Conservation (phyloP, 1,140 invertebrate species). For the Pectinophora gossypiella region DNA sequence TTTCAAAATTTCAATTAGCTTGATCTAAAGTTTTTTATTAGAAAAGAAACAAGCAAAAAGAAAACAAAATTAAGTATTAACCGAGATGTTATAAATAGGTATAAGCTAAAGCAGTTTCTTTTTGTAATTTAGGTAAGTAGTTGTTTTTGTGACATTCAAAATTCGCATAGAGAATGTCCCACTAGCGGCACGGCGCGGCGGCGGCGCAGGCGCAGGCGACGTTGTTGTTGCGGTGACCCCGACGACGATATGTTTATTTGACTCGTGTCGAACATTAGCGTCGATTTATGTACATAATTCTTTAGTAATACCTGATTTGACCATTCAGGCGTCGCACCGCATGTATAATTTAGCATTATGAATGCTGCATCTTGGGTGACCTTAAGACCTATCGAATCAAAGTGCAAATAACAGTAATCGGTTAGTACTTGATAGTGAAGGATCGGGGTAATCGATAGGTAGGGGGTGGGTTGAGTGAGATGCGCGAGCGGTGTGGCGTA, state of each 20-base stretch:
- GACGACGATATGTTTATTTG: conserved; percentile 20
- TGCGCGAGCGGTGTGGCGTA: not conserved
- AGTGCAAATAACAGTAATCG: conserved; percentile 1
- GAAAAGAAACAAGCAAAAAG: too few species aligned
- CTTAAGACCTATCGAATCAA: conserved; percentile 12
- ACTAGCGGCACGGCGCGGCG: too few species aligned
- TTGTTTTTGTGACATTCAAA: too few species aligned
- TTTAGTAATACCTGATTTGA: conserved; percentile 21
- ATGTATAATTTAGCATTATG: conserved; percentile 28
- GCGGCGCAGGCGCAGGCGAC: too few species aligned
- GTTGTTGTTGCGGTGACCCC: conserved; percentile 32
- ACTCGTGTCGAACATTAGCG: conserved; percentile 22
- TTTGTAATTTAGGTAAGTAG: too few species aligned
- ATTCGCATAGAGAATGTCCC: too few species aligned
- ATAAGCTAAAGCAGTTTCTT: too few species aligned
- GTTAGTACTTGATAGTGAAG: not conserved
- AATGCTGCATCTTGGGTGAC: conserved; percentile 20
- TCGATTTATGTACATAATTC: not conserved
- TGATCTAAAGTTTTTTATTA: too few species aligned
- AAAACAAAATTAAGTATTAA: too few species aligned
- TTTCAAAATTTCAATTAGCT: too few species aligned
- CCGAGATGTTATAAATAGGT: too few species aligned
- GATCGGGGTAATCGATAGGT: conserved; percentile 11
- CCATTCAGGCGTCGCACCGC: conserved; percentile 24
- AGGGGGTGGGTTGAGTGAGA: conserved; percentile 1